Evolutionary conservation across 2,888 invertebrate species (phyloP).

Genomic region (Labia minor): DNA sequence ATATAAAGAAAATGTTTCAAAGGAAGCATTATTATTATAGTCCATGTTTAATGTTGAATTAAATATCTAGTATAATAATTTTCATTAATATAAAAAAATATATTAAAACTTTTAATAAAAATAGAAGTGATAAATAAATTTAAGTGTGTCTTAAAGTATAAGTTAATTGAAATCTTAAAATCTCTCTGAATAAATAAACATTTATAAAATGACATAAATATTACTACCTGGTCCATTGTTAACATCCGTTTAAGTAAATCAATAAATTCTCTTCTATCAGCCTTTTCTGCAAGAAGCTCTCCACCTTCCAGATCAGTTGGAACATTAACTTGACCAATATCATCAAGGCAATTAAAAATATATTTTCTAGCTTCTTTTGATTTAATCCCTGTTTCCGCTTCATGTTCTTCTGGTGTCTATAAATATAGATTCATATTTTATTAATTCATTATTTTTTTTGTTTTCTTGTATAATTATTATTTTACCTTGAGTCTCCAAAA

Average conservation of each 20-base stretch:
- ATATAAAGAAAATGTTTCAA: constrained; percentile 18
- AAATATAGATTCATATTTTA: constrained; percentile 5
- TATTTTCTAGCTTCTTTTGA: constrained; percentile 99
- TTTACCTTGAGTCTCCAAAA: constrained; percentile 49
- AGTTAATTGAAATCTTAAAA: too few species aligned
- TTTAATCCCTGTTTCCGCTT: constrained; percentile 93
- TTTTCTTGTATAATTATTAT: too few species aligned
- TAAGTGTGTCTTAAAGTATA: too few species aligned
- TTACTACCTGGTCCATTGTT: constrained; percentile 86
- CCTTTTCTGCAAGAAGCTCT: constrained; percentile 91
- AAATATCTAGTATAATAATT: too few species aligned
- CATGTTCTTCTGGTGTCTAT: constrained; percentile 95
- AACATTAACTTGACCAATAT: constrained; percentile 93
- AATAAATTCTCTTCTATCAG: constrained; percentile 93
- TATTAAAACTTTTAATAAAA: too few species aligned
- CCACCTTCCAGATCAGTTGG: constrained; percentile 96
- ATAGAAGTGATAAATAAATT: too few species aligned
- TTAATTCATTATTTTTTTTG: too few species aligned
- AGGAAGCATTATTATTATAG: too few species aligned
- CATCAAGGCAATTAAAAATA: constrained; percentile 98
- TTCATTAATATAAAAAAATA: too few species aligned
- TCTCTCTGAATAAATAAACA: too few species aligned
- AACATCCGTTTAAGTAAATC: constrained; percentile 96
- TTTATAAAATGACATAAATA: constrained; percentile 33
- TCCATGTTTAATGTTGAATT: too few species aligned